Base-by-base conservation (phyloP, 2,113 vertebrate species). In the Glareola pratincola region DNA sequence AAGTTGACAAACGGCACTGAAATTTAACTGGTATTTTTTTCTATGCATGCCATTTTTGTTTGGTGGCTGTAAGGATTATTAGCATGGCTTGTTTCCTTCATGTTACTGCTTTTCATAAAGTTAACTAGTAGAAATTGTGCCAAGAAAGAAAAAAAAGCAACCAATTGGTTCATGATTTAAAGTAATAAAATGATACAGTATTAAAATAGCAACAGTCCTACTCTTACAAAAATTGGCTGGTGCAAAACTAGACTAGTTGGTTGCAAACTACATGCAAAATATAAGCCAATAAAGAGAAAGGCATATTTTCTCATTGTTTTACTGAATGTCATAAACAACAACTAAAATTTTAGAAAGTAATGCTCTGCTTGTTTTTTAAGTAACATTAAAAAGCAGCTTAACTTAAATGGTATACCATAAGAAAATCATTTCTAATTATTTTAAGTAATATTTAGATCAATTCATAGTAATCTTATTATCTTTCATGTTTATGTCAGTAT, bases 341-440 rank as follows among this genome's bases (percentile, higher is more conserved):
- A 75, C 93, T 85, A 94, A 96, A 96, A 97, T 96, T 98, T 93
- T 94, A 63, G 86, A 97, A 97, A 98, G 96, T 95, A 98, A 97
- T 97, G 91, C 95, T 97, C 87, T 87, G 43, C 85, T 90, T 95
- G 57, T 95, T 94, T 95, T 96, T 95, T 94, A 96, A 96, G 95
- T 94, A 97, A 96, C 92, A 91, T 92, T 96, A 96, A 92, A 97
- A 97, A 96, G 86, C 82, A 95, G 88, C 94, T 97, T 79, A 77
- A 88, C 93, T 97, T 97, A 98, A 97, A 97, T 79, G 81, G 83
- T 94, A 81, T 86, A 94, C 92, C 97, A 98, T 89, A 67, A 97
- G 98, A 98, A 99, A 99, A 99, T 99, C 98, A 98, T 99, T 99
- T 98, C 97, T 99, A 99, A 99, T 99, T 99, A 98, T 98, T 99